Base-by-base conservation (phyloP, 1,140 invertebrate species). In the Tribolium madens region DNA sequence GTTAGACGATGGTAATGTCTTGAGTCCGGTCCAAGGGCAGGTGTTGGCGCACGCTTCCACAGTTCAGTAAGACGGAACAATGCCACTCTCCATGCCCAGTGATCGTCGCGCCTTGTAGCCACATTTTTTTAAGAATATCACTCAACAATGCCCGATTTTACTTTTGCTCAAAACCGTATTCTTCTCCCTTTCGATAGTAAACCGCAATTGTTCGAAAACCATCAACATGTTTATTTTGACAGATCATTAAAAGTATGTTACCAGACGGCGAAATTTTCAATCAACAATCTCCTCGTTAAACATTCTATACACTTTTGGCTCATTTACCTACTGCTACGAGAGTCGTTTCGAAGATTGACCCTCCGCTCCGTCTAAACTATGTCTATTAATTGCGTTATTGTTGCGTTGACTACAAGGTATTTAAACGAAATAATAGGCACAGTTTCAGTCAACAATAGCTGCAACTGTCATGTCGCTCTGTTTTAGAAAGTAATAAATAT, bases 41-140 rank as follows among this genome's bases (percentile, higher is more conserved):
- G 76, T 82, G 83, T 83, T 82, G 80, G 82, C 78, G 73, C 75
- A 81, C 78, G 81, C 77, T 80, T 81, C 82, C 78, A 84, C 83
- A 84, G 81, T 84, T 79, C 83, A 83, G 82, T 84, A 82, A 84
- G 53, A 84, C 69, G 75, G 76, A 84, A 84, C 83, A 84, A 84
- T 84, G 79, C 75, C 80, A 77, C 79, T 81, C 76, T 82, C 83
- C 82, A 84, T 84, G 83, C 80, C 77, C 77, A 80, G 69, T 83
- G 83, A 73, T 77, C 81, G 83, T 84, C 77, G 78, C 82, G 83
- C 81, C 78, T 83, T 69, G 79, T 84, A 82, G 78, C 79, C 81
- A 73, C 78, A 80, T 80, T 82, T 81, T 82, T 79, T 77, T 80
- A 73, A 73, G 72, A 81, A 80, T 78, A 81, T 79, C 76, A 76